Evolutionary conservation across 1,140 invertebrate species (phyloP), one percentile per base, ranked within the genome.

Genomic region (Microplitis mediator): DNA sequence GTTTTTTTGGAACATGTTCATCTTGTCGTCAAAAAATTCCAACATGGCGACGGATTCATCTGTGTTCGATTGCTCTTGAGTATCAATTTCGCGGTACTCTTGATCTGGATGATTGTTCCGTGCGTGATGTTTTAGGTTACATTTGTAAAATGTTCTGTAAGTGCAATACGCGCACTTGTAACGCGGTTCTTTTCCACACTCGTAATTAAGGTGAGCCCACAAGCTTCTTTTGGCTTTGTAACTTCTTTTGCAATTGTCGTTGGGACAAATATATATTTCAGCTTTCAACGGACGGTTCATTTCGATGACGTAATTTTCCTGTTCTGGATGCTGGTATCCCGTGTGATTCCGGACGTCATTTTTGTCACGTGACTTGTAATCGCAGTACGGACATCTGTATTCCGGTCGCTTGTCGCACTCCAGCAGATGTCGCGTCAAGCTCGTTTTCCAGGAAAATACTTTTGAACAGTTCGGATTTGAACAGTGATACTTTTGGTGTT

Each of bases 131-230:
- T 14, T 14, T 1, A 64, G 4, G 14, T 64, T 64, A 9, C 62
- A 11, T 11, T 23, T 32, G 11, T 64, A 35, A 6, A 36, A 36
- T 11, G 11, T 39, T 39, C 39, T 51, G 16, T 73, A 62, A 32
- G 73, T 45, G 73, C 87, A 88, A 74, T 80, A 71, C 9, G 82
- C 84, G 76, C 89, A 89, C 60, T 86, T 83, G 74, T 89, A 86
- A 69, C 85, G 79, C 6, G 88, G 87, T 69, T 88, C 87, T 31
- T 88, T 82, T 14, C 89, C 88, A 69, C 88, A 89, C 72, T 89
- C 86, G 77, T 80, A 85, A 52, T 69, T 72, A 2, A 74, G 75
- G 54, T 81, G 79, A 85, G 83, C 51, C 90, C 87, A 0, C 89
- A 90, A 51, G 35, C 58, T 69, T n/a, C 31, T 11, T 32, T 63